Conservation (phyloP, 2,797 vertebrate species). For the Enteromius unitaeniatus region DNA sequence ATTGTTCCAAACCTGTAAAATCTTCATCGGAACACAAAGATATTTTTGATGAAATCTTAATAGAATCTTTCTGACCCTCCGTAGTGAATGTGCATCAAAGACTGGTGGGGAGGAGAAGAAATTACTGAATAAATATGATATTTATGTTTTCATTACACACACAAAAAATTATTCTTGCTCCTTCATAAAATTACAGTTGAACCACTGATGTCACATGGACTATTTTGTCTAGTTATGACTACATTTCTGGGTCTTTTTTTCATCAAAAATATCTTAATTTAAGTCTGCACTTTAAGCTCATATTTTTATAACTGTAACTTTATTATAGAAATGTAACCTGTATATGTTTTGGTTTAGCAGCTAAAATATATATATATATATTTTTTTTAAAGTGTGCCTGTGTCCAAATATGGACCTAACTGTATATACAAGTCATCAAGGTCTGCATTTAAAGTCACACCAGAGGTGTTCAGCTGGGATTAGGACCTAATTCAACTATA, state of each 20-base stretch:
- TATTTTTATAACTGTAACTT: too few species aligned
- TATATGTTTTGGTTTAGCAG: too few species aligned
- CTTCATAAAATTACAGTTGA: neutral
- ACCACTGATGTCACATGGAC: neutral
- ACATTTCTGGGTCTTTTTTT: neutral
- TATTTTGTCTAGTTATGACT: neutral
- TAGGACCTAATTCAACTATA: too few species aligned
- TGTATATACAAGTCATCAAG: too few species aligned
- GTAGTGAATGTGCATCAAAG: neutral
- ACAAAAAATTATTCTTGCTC: neutral
- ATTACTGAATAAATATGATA: neutral
- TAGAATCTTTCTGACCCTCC: neutral
- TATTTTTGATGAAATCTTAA: neutral
- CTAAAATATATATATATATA: too few species aligned
- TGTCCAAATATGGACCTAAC: too few species aligned
- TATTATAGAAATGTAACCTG: too few species aligned
- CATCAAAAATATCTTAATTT: too few species aligned
- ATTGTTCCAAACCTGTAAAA: neutral
- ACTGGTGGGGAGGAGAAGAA: neutral
- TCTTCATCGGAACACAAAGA: neutral
- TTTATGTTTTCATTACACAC: neutral
- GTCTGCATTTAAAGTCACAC: too few species aligned
- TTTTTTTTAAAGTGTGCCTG: too few species aligned
- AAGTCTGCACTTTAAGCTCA: too few species aligned
- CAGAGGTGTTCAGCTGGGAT: too few species aligned